A percentile compares a stretch with the other conserved stretches of the same genome.
phyloP scores from a whole-genome alignment of 2,797 vertebrate genomes.

The Loris lydekkerianus region DNA sequence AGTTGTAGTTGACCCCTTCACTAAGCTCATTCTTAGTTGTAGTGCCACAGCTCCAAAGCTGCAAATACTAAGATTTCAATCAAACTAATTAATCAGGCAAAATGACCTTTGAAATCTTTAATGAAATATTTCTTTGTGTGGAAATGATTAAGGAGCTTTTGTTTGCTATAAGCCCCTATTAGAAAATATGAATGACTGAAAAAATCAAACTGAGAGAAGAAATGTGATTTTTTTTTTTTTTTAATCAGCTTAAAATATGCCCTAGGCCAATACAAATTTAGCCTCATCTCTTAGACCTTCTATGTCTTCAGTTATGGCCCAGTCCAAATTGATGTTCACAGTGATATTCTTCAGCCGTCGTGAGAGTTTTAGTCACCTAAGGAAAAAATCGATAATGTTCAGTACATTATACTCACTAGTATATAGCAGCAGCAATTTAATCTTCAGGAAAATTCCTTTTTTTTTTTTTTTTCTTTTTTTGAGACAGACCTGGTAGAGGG shows the following conservation, averaged over 20 bases:
- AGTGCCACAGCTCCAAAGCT: background rate
- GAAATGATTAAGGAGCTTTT: background rate
- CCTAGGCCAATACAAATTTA: conserved; percentile 57
- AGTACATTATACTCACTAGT: background rate
- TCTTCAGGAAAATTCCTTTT: conserved; percentile 12
- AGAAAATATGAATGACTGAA: background rate
- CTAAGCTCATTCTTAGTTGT: background rate
- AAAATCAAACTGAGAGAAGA: conserved; percentile 48
- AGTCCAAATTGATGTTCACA: conserved; percentile 46
- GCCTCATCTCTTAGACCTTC: conserved; percentile 21
- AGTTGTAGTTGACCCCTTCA: no score
- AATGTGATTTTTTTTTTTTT: conserved; percentile 44
- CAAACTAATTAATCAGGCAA: conserved; percentile 47
- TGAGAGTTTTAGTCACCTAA: conserved; percentile 25
- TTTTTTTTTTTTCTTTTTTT: no score
- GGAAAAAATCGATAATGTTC: conserved; percentile 62
- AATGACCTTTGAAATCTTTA: conserved; percentile 53
- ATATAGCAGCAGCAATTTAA: background rate
- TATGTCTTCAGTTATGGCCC: conserved; percentile 7
- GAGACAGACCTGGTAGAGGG: no score
- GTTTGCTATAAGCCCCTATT: background rate
- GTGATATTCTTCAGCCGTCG: background rate
- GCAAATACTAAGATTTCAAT: conserved; percentile 43
- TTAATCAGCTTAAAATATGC: conserved; percentile 43
- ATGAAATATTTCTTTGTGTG: conserved; percentile 32